Evolutionary conservation across 2,888 invertebrate genomes (phyloP).

Genomic region (Brachyopa scutellaris): DNA sequence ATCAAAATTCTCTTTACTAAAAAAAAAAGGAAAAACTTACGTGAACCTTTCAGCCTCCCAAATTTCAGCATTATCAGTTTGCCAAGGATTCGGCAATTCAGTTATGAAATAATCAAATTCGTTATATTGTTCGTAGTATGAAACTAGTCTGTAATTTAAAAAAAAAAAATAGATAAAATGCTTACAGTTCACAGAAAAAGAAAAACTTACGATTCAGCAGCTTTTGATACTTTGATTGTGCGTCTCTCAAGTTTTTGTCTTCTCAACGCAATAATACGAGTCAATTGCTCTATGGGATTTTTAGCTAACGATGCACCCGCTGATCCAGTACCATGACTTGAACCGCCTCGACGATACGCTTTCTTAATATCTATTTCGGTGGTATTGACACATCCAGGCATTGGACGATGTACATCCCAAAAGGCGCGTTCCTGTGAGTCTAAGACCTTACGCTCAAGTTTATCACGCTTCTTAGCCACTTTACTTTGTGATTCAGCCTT

Average conservation of each 20-base stretch:
- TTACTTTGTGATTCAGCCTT: constrained; percentile 86
- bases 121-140: constrained; percentile 96
- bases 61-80: constrained; percentile 95
- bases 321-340: constrained; percentile 82
- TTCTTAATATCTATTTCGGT: constrained; percentile 99
- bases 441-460: constrained; percentile 97
- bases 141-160: constrained; percentile 86
- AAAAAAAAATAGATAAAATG: not conserved
- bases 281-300: constrained; percentile 81
- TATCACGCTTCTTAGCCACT: constrained; percentile 99
- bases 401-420: constrained; percentile 99
- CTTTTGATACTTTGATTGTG: constrained; percentile 95
- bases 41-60: constrained; percentile 98
- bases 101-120: constrained; percentile 98
- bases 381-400: constrained; percentile 99
- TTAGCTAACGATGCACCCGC: constrained; percentile 81
- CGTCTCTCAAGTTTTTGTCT: constrained; percentile 91
- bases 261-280: constrained; percentile 88
- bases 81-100: constrained; percentile 98
- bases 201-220: constrained; percentile 93
- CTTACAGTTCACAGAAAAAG: not conserved
- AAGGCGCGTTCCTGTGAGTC: constrained; percentile 99
- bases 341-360: constrained; percentile 86
- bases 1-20: too few relatives aligned
- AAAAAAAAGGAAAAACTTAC: constrained; percentile 83